These are phyloP conservation scores for Nipponacmea schrenckii DNA, from an alignment of 2,888 invertebrate genomes.

Conservation along the genomic window DNA sequence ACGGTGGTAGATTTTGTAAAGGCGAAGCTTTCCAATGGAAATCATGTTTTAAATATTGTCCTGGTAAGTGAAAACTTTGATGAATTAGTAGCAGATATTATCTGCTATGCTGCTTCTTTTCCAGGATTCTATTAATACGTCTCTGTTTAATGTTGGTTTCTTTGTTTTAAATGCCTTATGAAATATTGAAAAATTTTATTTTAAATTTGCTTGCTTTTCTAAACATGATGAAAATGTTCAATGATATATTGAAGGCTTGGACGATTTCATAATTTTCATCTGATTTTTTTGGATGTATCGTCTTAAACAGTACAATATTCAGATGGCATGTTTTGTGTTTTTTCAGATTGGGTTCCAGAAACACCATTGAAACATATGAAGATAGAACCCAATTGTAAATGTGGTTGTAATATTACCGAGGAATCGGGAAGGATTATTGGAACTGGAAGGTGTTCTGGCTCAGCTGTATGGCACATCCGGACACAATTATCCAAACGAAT, in stretches of 20 bases:
- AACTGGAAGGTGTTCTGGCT: slow-evolving; percentile 49
- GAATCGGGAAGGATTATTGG: slow-evolving; percentile 53
- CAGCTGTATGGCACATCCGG: slow-evolving; percentile 53
- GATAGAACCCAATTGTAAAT: slow-evolving; percentile 41
- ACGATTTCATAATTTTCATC: no score
- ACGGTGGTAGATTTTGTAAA: slow-evolving; percentile 86
- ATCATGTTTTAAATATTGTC: slow-evolving; percentile 43
- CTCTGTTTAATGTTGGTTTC: no score
- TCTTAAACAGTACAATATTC: no score
- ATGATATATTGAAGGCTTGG: no score
- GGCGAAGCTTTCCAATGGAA: slow-evolving; percentile 51
- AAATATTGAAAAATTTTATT: no score
- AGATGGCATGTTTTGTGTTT: no score
- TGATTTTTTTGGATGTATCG: no score
- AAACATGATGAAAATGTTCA: no score
- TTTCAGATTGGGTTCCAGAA: slow-evolving; percentile 16
- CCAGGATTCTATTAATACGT: no score
- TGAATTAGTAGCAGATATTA: neutral
- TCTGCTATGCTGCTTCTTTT: no score
- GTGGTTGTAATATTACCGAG: slow-evolving; percentile 44
- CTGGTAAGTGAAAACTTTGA: slow-evolving; percentile 35
- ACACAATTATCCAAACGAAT: slow-evolving; percentile 40
- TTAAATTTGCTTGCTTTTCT: no score
- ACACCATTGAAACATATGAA: slow-evolving; percentile 32
- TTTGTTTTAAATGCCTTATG: no score